phyloP scores from a whole-genome alignment of 2,888 invertebrate species.

The Drymonia ruficornis region DNA sequence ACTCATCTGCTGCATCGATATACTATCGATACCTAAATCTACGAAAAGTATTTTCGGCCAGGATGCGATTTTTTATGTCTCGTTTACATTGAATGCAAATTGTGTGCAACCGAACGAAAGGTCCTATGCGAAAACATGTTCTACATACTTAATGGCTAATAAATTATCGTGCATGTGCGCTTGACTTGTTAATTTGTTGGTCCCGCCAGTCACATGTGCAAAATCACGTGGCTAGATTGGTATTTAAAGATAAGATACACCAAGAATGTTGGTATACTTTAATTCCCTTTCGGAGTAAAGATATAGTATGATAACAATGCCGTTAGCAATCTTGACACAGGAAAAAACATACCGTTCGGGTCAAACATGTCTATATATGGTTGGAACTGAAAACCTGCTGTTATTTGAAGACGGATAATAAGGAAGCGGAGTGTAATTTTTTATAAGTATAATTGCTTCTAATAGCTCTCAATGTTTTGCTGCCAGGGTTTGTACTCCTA shows the following conservation, averaged over 20 bases:
- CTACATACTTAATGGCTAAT: conserved; percentile 52
- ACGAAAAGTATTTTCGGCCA: not conserved
- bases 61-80: conserved; percentile 46
- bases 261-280: not conserved
- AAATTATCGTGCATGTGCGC: conserved; percentile 23
- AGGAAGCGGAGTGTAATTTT: too few species aligned
- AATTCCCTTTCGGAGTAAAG: not conserved
- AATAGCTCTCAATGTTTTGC: too few species aligned
- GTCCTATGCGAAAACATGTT: conserved; percentile 46
- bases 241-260: not conserved
- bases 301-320: not conserved
- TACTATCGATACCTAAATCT: too few species aligned
- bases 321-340: too few species aligned
- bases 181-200: conserved; percentile 21
- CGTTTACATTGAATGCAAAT: conserved; percentile 59
- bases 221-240: conserved; percentile 1
- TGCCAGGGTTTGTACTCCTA: too few species aligned
- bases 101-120: conserved; percentile 44
- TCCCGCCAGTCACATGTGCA: not conserved
- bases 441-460: too few species aligned
- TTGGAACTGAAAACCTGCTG: too few species aligned
- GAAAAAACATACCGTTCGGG: too few species aligned
- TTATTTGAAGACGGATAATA: too few species aligned
- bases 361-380: too few species aligned
- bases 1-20: not conserved